Evolutionary conservation across 2,797 vertebrate genomes (phyloP), one percentile per base, ranked within the genome.

Genomic region (Typhlichthys eigenmanni): DNA sequence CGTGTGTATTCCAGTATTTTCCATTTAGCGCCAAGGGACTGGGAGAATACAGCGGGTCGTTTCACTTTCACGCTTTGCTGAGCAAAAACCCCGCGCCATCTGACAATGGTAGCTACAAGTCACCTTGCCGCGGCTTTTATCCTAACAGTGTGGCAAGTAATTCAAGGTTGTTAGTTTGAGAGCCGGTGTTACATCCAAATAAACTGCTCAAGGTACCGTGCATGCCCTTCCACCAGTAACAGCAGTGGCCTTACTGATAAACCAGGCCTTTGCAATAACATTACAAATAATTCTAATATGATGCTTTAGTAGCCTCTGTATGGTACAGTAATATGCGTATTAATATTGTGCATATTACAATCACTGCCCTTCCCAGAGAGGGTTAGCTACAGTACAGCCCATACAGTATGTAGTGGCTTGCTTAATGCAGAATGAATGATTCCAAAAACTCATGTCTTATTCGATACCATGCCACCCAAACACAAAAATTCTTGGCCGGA

Each of bases 51-150:
- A 64, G 55, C 51, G 64, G 76, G 75, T 83, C 69, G 59, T 84
- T 86, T 85, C 75, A 73, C 75, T 85, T 86, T 87, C 76, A 85
- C 64, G 75, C 75, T 83, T 83, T 81, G 78, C 80, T 80, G 75
- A 79, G 74, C 77, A 77, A 79, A 83, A 76, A 72, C 67, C 57
- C 45, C 68, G 72, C 66, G 73, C 79, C 78, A 80, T 82, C 80
- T 86, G 81, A 87, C 82, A 83, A 75, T 77, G 74, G 77, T 74
- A 66, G 71, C 79, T 66, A 65, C 69, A 38, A 80, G 78, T 87
- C 83, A 85, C 85, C 81, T 88, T 82, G 78, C 57, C 7, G 56
- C 62, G 64, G 73, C 70, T 82, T 84, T 81, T 72, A 72, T 78
- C 45, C 72, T 66, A 62, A 84, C 57, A 14, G 70, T 62, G 53